These are phyloP conservation scores for Oncorhynchus masou DNA, from an alignment of 2,113 vertebrate genomes.

Conservation along the genomic window DNA sequence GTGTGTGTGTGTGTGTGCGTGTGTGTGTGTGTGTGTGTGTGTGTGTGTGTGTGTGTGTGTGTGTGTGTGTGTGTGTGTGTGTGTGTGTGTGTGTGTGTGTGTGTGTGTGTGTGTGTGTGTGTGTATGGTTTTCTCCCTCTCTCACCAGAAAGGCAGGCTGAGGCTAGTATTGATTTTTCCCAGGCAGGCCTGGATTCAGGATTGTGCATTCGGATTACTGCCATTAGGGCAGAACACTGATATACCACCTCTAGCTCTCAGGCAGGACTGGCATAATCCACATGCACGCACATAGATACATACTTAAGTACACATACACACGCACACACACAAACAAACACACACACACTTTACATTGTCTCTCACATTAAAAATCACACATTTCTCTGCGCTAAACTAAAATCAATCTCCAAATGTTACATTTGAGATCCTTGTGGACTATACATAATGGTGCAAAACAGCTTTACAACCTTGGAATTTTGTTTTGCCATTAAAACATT, in stretches of 20 bases:
- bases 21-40: slow-evolving; percentile 5
- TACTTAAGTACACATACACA: neutral
- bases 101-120: neutral
- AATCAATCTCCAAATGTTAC: slow-evolving; percentile 41
- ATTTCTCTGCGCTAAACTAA: slow-evolving; percentile 15
- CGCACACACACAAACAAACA: neutral
- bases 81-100: neutral
- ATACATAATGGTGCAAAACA: slow-evolving; percentile 6
- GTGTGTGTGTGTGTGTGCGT: neutral
- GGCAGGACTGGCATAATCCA: slow-evolving; percentile 20
- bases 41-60: neutral
- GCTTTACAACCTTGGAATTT: slow-evolving; percentile 43
- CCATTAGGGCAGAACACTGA: slow-evolving; percentile 15
- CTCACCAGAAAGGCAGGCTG: slow-evolving; percentile 20
- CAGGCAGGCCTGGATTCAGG: slow-evolving; percentile 17
- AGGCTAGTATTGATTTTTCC: slow-evolving; percentile 38
- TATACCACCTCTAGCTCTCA: slow-evolving; percentile 7
- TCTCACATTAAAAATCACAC: neutral
- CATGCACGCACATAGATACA: neutral
- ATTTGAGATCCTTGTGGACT: neutral
- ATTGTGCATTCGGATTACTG: slow-evolving; percentile 27
- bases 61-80: too few relatives aligned
- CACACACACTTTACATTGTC: slow-evolving; percentile 17
- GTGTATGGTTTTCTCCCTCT: slow-evolving; percentile 7
- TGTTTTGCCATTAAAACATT: slow-evolving; percentile 24